Base-by-base conservation (phyloP, 2,113 vertebrate species). In the Prietella phreatophila region DNA sequence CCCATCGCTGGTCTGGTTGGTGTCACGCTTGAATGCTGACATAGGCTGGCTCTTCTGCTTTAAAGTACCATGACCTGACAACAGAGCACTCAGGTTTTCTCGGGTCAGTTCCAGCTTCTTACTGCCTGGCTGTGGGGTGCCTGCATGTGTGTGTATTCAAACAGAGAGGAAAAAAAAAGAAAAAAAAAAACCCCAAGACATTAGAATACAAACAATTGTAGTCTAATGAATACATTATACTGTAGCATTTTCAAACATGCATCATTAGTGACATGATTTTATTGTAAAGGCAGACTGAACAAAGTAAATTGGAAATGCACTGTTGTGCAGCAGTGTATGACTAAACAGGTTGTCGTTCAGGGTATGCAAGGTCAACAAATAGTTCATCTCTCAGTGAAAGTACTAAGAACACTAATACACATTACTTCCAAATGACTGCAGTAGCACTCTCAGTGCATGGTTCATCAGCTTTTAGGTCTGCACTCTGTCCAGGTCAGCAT, bases 11-110 rank as follows among this genome's bases (percentile, higher is more conserved):
- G 95, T 94, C 86, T 97, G 97, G 87, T 91, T 87, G 80, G 92
- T 96, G 90, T 93, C 94, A 86, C 95, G 94, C 90, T 86, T 96
- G 83, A 97, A 95, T 85, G 93, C 90, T 0, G 93, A 92, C 11
- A 91, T 19, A 6, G 85, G 85, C 84, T 86, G 90, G 14, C 76
- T 39, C 93, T 93, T 97, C 92, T 88, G 92, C 85, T 89, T 96
- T 92, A 94, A 93, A 85, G 91, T 94, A 81, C 91, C 95, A 85
- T 95, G 96, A 90, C 92, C 94, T 55, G 86, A 13, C 36, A 93
- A 87, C 55, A 96, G 93, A 80, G 92, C 92, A 58, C 93, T 92
- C 89, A 96, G 95, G 50, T 97, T 97, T 90, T 99, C 97, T 91
- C 91, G 97, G 56, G 93, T 83, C 1, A 95, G 93, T 60, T 97